phyloP scores from a whole-genome alignment of 2,113 vertebrate genomes.

The Nyctibius bracteatus region DNA sequence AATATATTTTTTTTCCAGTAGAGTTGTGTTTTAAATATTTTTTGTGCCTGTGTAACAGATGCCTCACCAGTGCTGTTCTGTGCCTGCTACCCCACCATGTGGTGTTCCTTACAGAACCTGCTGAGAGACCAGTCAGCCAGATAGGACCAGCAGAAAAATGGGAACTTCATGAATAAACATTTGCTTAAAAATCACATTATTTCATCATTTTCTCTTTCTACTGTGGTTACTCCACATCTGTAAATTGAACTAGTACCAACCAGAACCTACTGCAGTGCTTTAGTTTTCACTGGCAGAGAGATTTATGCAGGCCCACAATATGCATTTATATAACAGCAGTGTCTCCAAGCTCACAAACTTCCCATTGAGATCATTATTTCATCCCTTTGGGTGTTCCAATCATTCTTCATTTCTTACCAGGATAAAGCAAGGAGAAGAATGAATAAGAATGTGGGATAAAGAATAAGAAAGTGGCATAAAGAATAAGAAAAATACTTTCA shows the following conservation, averaged over 20 bases:
- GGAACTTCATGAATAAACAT: conserved; percentile 68
- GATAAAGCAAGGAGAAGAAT: not conserved
- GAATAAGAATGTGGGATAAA: not conserved
- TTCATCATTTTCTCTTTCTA: not conserved
- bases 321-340: not conserved
- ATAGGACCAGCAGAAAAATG: not conserved
- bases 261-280: not conserved
- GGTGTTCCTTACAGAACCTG: not conserved
- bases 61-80: not conserved
- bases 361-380: not conserved
- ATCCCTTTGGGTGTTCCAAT: not conserved
- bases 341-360: not conserved
- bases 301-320: not conserved
- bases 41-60: not conserved
- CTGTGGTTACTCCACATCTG: not conserved
- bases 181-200: conserved; percentile 55
- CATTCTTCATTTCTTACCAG: not conserved
- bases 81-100: not conserved
- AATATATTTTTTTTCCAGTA: not conserved
- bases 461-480: not conserved
- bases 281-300: not conserved
- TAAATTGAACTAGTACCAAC: not conserved
- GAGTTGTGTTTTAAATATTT: not conserved
- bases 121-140: conserved; percentile 45
- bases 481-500: not conserved